phyloP scores from a whole-genome alignment of 2,888 invertebrate species.

The Morpho achilles region DNA sequence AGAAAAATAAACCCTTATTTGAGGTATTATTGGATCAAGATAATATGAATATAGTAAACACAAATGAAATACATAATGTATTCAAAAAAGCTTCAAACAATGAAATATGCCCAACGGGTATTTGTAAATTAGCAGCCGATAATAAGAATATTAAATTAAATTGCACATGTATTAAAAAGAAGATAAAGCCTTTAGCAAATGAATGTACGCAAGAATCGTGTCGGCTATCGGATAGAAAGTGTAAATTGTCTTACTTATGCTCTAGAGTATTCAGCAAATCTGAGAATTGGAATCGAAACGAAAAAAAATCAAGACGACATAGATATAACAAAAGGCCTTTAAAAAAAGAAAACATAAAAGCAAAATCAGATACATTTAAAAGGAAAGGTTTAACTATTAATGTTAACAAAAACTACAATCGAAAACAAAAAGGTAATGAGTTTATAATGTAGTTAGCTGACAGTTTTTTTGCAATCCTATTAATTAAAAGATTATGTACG shows the following conservation, averaged over 20 bases:
- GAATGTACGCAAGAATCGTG: slow-evolving; percentile 28
- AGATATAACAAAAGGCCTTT: not conserved
- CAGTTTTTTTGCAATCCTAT: too few relatives aligned
- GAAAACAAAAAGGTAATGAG: slow-evolving; percentile 1
- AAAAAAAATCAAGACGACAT: slow-evolving; percentile 2
- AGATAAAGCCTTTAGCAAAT: slow-evolving; percentile 17
- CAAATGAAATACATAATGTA: slow-evolving; percentile 37
- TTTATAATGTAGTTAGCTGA: not conserved
- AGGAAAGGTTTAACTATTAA: slow-evolving; percentile 6
- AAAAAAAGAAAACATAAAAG: slow-evolving; percentile 1
- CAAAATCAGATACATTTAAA: slow-evolving; percentile 5
- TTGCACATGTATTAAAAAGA: slow-evolving; percentile 30
- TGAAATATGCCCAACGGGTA: slow-evolving; percentile 28
- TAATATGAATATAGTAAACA: slow-evolving; percentile 42
- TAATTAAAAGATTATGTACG: too few relatives aligned
- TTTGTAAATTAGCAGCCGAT: slow-evolving; percentile 23
- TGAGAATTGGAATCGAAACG: slow-evolving; percentile 14
- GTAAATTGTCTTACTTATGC: slow-evolving; percentile 21
- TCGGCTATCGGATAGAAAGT: slow-evolving; percentile 9
- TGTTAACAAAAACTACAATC: not conserved
- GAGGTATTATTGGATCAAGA: slow-evolving; percentile 38
- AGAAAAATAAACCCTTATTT: slow-evolving; percentile 27
- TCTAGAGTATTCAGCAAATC: slow-evolving; percentile 25
- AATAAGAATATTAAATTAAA: slow-evolving; percentile 15
- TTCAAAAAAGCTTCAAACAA: slow-evolving; percentile 19